Evolutionary conservation across 2,888 invertebrate genomes (phyloP).

Genomic region (Cremastobaeus sp.): DNA sequence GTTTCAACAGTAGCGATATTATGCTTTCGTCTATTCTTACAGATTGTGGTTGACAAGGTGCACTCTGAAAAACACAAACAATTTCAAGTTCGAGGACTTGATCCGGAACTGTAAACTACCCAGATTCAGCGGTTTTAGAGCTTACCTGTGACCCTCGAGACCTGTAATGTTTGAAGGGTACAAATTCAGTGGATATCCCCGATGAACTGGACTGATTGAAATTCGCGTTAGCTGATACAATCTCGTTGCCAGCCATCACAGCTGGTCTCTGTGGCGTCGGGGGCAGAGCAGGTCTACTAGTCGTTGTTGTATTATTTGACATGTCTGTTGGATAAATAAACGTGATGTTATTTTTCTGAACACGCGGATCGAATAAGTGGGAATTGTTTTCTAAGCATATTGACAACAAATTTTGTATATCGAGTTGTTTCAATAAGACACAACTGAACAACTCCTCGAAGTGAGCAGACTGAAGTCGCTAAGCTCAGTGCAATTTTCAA

Average conservation of each 20-base stretch:
- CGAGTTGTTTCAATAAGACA: too few relatives aligned
- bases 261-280: slow-evolving; percentile 74
- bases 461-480: too few relatives aligned
- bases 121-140: too few relatives aligned
- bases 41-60: slow-evolving; percentile 72
- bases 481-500: too few relatives aligned
- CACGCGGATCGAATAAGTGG: not conserved
- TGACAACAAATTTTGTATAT: too few relatives aligned
- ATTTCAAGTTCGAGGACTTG: too few relatives aligned
- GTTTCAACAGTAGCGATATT: slow-evolving; percentile 90
- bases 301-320: slow-evolving; percentile 13
- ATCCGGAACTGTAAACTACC: too few relatives aligned
- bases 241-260: slow-evolving; percentile 78
- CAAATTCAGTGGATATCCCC: slow-evolving; percentile 66
- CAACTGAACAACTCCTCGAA: too few relatives aligned
- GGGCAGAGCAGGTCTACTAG: slow-evolving; percentile 72
- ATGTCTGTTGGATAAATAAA: slow-evolving; percentile 7
- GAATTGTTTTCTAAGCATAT: not conserved
- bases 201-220: slow-evolving; percentile 57
- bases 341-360: not conserved
- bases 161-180: slow-evolving; percentile 74
- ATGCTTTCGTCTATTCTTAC: slow-evolving; percentile 91
- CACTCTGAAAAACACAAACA: slow-evolving; percentile 64
- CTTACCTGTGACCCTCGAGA: slow-evolving; percentile 72
- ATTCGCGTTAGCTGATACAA: slow-evolving; percentile 67